Percentiles rank a stretch among this genome's conserved stretches.
phyloP scores from a whole-genome alignment of 2,797 vertebrate genomes.

The Graptemys geographica region DNA sequence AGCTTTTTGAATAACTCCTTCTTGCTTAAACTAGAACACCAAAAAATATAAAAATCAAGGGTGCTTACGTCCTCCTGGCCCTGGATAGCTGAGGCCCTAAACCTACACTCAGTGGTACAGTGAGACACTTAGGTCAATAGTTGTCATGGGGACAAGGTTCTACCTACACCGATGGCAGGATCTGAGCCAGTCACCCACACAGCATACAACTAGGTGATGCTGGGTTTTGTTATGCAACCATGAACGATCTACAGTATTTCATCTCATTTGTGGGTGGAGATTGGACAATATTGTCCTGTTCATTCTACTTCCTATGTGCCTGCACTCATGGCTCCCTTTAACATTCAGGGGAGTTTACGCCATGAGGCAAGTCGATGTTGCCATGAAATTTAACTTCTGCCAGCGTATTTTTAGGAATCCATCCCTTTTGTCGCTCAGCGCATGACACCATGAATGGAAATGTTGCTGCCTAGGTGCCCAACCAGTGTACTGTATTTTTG shows the following conservation, averaged over 20 bases:
- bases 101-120: neutral
- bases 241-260: conserved; percentile 21
- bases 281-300: fast-evolving
- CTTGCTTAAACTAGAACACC: conserved; percentile 20
- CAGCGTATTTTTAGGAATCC: conserved; percentile 38
- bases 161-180: neutral
- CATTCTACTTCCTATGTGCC: neutral
- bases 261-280: neutral
- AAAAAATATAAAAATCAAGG: neutral
- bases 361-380: neutral
- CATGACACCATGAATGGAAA: neutral
- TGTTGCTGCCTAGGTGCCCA: neutral
- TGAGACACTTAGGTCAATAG: neutral
- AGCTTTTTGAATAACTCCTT: neutral
- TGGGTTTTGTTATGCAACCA: neutral
- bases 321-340: neutral
- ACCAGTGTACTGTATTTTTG: conserved; percentile 19
- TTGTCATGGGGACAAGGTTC: neutral
- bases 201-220: neutral
- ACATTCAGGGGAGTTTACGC: neutral
- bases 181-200: neutral
- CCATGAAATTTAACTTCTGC: conserved; percentile 35
- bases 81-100: neutral
- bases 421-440: neutral
- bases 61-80: neutral